Evolutionary conservation across 1,140 invertebrate species (phyloP).

Genomic region (Drosophila ironensis): DNA sequence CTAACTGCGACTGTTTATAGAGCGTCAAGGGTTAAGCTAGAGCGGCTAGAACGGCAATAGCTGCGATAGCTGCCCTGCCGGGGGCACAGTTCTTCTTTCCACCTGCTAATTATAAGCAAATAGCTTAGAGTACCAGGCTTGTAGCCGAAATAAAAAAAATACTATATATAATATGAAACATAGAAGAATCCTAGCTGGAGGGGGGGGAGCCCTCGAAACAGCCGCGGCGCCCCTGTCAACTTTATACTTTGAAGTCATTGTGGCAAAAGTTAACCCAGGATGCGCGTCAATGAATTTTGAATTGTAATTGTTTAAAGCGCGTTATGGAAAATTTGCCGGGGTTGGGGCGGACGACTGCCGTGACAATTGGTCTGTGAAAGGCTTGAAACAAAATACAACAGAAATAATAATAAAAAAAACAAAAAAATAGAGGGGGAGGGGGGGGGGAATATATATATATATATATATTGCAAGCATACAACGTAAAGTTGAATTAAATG

Average conservation of each 20-base stretch:
- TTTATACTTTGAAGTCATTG: conserved; percentile 69
- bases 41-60: neutral
- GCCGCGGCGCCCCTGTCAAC: conserved; percentile 7
- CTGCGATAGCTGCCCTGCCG: neutral
- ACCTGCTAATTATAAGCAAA: conserved; percentile 53
- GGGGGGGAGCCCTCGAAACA: neutral
- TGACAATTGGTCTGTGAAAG: conserved; percentile 78
- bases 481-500: conserved; percentile 53
- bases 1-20: conserved; percentile 61
- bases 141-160: neutral
- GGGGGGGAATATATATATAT: too few species aligned
- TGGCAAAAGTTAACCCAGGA: conserved; percentile 54
- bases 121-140: neutral
- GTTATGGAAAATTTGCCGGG: conserved; percentile 6
- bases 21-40: neutral
- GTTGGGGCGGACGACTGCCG: conserved; percentile 59
- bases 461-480: conserved; percentile 20
- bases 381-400: conserved; percentile 71
- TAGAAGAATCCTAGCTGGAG: too few species aligned
- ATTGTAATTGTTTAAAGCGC: conserved; percentile 79
- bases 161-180: too few species aligned
- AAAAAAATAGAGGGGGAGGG: conserved; percentile 1
- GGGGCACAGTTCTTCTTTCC: neutral
- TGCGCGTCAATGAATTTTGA: conserved; percentile 79
- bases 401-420: conserved; percentile 19